Evolutionary conservation across 2,113 vertebrate species (phyloP).

Genomic region (Gopherus flavomarginatus): DNA sequence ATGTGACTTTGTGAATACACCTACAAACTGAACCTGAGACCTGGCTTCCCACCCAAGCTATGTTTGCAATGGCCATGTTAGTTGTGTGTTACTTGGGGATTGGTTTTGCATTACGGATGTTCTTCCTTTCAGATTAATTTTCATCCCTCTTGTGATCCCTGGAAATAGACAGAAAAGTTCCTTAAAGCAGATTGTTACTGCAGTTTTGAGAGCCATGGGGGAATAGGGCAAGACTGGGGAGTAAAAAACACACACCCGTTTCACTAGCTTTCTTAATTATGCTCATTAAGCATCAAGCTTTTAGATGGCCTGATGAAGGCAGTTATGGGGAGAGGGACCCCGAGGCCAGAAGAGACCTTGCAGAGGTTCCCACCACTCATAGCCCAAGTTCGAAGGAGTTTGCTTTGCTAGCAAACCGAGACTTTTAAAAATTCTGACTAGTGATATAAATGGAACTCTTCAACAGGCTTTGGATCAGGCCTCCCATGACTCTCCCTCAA

Average conservation of each 20-base stretch:
- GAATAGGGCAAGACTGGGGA: not conserved
- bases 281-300: accelerated
- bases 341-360: not conserved
- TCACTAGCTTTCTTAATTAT: accelerated
- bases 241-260: not conserved
- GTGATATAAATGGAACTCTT: not conserved
- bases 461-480: not conserved
- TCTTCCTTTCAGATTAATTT: not conserved
- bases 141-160: not conserved
- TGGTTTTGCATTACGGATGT: not conserved
- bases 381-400: not conserved
- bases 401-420: slow-evolving; percentile 59
- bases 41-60: accelerated
- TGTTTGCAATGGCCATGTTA: accelerated
- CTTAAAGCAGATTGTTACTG: not conserved
- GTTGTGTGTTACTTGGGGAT: not conserved
- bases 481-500: not conserved
- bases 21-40: not conserved
- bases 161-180: not conserved
- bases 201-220: not conserved
- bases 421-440: slow-evolving; percentile 39
- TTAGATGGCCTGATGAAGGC: accelerated
- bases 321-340: not conserved
- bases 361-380: not conserved
- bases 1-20: not conserved